Evolutionary conservation across 2,113 vertebrate genomes (phyloP).

Genomic region (Caranx ignobilis): DNA sequence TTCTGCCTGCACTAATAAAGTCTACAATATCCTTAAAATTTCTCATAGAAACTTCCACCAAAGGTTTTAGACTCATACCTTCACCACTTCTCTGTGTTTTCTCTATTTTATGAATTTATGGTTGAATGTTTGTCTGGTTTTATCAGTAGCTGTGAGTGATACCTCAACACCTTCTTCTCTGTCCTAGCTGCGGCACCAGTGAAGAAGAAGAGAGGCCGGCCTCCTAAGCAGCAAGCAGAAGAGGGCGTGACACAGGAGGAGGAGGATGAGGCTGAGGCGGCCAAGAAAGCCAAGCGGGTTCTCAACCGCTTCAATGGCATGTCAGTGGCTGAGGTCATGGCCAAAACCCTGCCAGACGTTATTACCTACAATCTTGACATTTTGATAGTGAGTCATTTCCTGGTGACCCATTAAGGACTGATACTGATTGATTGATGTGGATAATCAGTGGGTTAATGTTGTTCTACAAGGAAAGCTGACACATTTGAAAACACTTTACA

Average conservation of each 20-base stretch:
- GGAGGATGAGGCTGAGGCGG: slow-evolving; percentile 84
- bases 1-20: neutral
- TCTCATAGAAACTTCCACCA: too few species aligned
- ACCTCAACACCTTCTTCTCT: slow-evolving; percentile 1
- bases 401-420: neutral
- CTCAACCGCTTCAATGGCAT: slow-evolving; percentile 97
- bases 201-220: slow-evolving; percentile 91
- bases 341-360: slow-evolving; percentile 95
- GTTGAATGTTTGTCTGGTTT: neutral
- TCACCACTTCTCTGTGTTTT: too few species aligned
- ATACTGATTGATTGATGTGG: neutral
- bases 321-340: slow-evolving; percentile 93
- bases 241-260: slow-evolving; percentile 88
- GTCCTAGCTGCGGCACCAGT: slow-evolving; percentile 76
- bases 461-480: neutral
- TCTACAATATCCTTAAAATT: too few species aligned
- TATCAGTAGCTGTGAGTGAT: neutral
- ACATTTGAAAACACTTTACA: neutral
- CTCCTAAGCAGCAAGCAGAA: slow-evolving; percentile 82
- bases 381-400: slow-evolving; percentile 92
- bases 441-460: neutral
- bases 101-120: neutral
- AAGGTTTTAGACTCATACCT: neutral
- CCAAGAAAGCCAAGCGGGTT: slow-evolving; percentile 93
- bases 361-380: slow-evolving; percentile 96